Percentiles rank a stretch among this genome's conserved stretches.
Conservation (phyloP, 2,888 invertebrate genomes). For the Thalpophila matura region DNA sequence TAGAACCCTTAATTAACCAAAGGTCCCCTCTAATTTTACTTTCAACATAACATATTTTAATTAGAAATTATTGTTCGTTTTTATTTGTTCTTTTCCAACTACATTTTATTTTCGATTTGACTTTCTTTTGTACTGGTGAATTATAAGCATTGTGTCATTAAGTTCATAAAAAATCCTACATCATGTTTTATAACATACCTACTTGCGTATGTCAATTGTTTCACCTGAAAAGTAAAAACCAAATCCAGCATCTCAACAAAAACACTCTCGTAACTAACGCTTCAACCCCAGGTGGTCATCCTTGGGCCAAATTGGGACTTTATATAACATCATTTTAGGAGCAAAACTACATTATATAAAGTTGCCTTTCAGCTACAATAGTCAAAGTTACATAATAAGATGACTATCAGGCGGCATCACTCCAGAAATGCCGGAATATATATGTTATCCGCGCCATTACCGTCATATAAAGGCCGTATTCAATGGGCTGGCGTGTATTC, state of each 20-base stretch:
- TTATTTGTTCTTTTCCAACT: constrained; percentile 6
- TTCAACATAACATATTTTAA: constrained; percentile 32
- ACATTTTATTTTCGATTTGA: not conserved
- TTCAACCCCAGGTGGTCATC: constrained; percentile 29
- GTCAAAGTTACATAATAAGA: constrained; percentile 52
- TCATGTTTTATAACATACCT: not conserved
- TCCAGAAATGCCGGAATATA: constrained; percentile 49
- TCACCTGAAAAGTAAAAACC: not conserved
- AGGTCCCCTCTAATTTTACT: constrained; percentile 35
- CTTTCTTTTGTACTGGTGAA: not conserved
- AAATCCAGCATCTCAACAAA: constrained; percentile 9
- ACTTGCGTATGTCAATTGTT: not conserved
- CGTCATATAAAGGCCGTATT: constrained; percentile 62
- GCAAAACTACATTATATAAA: constrained; percentile 30
- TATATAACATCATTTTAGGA: constrained; percentile 11
- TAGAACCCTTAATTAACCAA: constrained; percentile 34
- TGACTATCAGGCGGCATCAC: constrained; percentile 55
- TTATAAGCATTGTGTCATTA: not conserved
- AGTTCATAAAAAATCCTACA: not conserved
- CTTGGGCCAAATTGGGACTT: constrained; percentile 33
- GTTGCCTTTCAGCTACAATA: constrained; percentile 40
- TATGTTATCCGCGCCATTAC: constrained; percentile 66
- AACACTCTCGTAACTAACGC: constrained; percentile 1
- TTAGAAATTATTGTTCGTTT: not conserved
- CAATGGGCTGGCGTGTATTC: constrained; percentile 59